phyloP scores from a whole-genome alignment of 2,888 invertebrate genomes.

The Sinodicranocentrus sp. region DNA sequence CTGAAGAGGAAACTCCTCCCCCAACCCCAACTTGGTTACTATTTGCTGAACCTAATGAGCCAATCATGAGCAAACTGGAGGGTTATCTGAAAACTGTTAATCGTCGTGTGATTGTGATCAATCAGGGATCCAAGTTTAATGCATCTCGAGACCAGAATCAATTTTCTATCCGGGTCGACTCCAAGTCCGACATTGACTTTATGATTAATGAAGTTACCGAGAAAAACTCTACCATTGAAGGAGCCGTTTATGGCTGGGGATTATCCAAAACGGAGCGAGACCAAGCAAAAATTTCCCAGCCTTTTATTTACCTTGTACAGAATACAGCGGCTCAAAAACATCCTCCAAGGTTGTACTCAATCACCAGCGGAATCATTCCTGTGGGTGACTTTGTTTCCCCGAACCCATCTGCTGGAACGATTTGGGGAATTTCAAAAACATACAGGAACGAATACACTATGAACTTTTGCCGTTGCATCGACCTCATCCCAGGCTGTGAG shows the following conservation, averaged over 20 bases:
- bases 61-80: constrained; percentile 8
- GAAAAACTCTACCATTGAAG: constrained; percentile 36
- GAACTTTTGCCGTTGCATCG: constrained; percentile 51
- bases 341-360: constrained; percentile 31
- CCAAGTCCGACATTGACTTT: constrained; percentile 32
- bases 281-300: constrained; percentile 55
- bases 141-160: neutral
- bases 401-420: constrained; percentile 45
- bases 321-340: constrained; percentile 23
- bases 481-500: constrained; percentile 40
- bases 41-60: constrained; percentile 8
- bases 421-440: constrained; percentile 53
- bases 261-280: constrained; percentile 36
- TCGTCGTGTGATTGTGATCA: constrained; percentile 13
- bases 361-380: constrained; percentile 54
- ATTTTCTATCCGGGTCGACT: constrained; percentile 24
- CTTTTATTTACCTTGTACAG: constrained; percentile 50
- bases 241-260: constrained; percentile 53
- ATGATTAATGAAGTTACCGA: constrained; percentile 9
- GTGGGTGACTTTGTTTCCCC: constrained; percentile 55
- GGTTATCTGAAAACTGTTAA: constrained; percentile 6
- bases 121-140: constrained; percentile 12
- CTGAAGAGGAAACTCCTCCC: neutral
- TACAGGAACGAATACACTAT: constrained; percentile 52
- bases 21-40: constrained; percentile 45